Evolutionary conservation across 2,888 invertebrate species (phyloP).

Genomic region (Dicyrtomina minuta): DNA sequence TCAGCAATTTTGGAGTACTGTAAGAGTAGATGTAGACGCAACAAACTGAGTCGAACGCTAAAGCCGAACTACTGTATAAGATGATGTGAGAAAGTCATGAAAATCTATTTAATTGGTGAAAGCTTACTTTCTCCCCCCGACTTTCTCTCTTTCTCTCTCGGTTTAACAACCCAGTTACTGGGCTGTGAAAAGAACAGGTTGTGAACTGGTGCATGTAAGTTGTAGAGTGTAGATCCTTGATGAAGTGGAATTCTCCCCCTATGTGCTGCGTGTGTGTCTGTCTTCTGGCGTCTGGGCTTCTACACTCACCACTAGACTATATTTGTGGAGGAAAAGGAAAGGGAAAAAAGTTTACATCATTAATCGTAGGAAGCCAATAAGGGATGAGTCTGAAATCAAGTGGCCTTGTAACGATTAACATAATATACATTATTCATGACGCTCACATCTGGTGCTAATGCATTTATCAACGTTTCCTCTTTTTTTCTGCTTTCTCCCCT

Average conservation of each 20-base stretch:
- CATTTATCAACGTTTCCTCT: constrained; percentile 24
- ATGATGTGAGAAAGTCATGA: too few species aligned
- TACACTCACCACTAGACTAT: not conserved
- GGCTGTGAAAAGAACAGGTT: too few species aligned
- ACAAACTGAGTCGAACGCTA: too few species aligned
- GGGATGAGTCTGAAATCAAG: constrained; percentile 19
- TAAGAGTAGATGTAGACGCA: too few species aligned
- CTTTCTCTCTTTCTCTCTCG: too few species aligned
- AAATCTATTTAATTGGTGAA: too few species aligned
- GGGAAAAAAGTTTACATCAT: constrained; percentile 16
- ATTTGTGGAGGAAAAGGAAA: not conserved
- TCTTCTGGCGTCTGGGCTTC: too few species aligned
- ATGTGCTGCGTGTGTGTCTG: too few species aligned
- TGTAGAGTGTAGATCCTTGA: not conserved
- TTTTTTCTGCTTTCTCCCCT: not conserved
- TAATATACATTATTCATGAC: constrained; percentile 29
- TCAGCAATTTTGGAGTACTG: too few species aligned
- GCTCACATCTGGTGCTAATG: constrained; percentile 25
- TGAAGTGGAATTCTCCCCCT: not conserved
- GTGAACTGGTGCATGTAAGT: not conserved
- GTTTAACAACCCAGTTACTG: too few species aligned
- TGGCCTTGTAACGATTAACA: constrained; percentile 24
- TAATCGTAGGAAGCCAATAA: constrained; percentile 17
- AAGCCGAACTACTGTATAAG: too few species aligned
- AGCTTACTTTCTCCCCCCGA: too few species aligned